phyloP scores from a whole-genome alignment of 2,797 vertebrate genomes.

The Manis crassicaudata region DNA sequence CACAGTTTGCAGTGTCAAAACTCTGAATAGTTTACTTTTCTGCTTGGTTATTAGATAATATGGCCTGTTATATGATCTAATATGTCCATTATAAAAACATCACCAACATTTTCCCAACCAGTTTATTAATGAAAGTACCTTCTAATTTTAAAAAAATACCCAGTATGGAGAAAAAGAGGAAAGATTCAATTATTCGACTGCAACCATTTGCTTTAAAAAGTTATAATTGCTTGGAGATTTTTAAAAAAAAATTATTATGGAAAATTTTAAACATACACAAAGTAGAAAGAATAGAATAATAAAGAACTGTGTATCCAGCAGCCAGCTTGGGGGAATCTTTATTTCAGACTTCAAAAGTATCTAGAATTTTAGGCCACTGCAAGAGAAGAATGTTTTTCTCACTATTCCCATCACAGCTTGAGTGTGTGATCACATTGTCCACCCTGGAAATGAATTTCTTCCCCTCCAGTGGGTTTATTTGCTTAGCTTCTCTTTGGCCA shows the following conservation, averaged over 20 bases:
- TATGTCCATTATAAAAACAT: neutral
- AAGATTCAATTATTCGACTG: neutral
- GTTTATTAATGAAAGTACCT: neutral
- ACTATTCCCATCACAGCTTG: neutral
- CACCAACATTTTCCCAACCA: neutral
- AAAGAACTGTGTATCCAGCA: neutral
- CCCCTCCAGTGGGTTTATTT: constrained; percentile 27
- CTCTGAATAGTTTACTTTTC: neutral
- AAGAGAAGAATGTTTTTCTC: constrained; percentile 22
- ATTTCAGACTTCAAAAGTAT: neutral
- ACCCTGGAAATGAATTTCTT: constrained; percentile 27
- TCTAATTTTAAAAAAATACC: neutral
- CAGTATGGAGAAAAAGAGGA: neutral
- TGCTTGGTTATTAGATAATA: constrained; percentile 4
- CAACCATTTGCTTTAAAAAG: neutral
- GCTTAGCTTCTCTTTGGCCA: constrained; percentile 34
- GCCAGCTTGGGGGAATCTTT: neutral
- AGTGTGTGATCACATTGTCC: neutral
- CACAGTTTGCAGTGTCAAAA: neutral
- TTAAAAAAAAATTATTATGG: neutral
- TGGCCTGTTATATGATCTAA: neutral
- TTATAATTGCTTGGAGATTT: constrained; percentile 12
- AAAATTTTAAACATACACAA: neutral
- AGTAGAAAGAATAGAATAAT: constrained; percentile 10
- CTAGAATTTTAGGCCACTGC: neutral